These are phyloP conservation scores for Trichosurus vulpecula DNA, from an alignment of 2,797 vertebrate species.

Conservation along the genomic window DNA sequence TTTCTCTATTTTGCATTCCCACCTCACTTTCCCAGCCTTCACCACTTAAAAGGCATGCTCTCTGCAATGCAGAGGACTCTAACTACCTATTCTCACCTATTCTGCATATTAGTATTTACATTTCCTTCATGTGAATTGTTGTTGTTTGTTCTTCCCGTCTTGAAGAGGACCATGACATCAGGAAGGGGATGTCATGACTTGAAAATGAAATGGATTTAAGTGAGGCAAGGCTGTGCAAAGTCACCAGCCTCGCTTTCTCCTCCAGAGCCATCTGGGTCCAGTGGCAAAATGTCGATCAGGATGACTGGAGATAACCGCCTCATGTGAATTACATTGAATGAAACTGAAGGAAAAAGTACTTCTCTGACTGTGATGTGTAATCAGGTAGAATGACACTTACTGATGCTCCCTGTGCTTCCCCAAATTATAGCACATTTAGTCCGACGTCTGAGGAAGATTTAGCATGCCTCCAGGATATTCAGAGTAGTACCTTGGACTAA, in stretches of 20 bases:
- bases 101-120: neutral
- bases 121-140: neutral
- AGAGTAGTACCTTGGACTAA: constrained; percentile 33
- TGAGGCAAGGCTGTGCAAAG: neutral
- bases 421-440: neutral
- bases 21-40: neutral
- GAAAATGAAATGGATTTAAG: neutral
- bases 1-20: constrained; percentile 11
- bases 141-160: neutral
- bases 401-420: neutral
- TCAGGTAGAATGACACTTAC: constrained; percentile 32
- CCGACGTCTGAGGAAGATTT: constrained; percentile 48
- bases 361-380: neutral
- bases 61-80: neutral
- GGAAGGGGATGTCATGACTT: neutral
- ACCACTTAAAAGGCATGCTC: neutral
- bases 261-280: neutral
- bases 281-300: neutral
- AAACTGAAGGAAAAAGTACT: constrained; percentile 42
- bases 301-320: neutral
- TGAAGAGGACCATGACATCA: neutral
- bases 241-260: neutral
- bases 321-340: neutral
- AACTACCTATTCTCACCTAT: neutral
- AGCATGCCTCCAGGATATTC: constrained; percentile 46